Percentiles rank a stretch among this genome's conserved stretches.
Evolutionary conservation across 2,113 vertebrate species (phyloP).

Genomic region (Orcinus orca): DNA sequence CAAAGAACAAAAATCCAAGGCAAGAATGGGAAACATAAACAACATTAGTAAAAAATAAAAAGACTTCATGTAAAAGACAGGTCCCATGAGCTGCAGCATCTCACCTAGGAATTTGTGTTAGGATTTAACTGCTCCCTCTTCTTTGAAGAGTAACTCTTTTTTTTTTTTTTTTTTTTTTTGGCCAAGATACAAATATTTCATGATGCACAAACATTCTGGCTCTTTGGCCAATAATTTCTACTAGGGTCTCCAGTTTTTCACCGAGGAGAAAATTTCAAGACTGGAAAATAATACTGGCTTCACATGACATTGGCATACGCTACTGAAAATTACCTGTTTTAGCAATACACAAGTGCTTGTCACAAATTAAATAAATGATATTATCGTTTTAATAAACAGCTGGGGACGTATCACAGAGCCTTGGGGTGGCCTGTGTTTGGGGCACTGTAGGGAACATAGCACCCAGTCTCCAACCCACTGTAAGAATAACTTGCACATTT

Average conservation of each 20-base stretch:
- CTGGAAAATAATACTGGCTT: neutral
- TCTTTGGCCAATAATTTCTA: neutral
- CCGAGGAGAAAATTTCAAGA: constrained; percentile 30
- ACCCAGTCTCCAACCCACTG: neutral
- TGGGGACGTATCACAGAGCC: neutral
- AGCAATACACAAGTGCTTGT: neutral
- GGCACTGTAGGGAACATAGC: neutral
- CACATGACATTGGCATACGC: neutral
- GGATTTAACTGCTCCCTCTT: neutral
- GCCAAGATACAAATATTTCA: constrained; percentile 12
- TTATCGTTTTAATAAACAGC: neutral
- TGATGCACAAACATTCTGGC: neutral
- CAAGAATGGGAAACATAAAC: constrained; percentile 11
- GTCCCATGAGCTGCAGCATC: neutral
- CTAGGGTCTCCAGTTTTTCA: neutral
- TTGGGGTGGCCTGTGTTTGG: neutral
- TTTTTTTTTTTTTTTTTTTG: constrained; percentile 1
- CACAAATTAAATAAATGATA: neutral
- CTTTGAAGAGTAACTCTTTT: neutral
- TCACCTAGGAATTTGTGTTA: neutral
- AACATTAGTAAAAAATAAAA: neutral
- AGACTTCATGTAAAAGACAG: neutral
- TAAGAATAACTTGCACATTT: neutral
- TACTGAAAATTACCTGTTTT: neutral
- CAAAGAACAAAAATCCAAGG: constrained; percentile 9